Conservation (phyloP, 2,797 vertebrate genomes). For the Pyrrhura leucotis region DNA sequence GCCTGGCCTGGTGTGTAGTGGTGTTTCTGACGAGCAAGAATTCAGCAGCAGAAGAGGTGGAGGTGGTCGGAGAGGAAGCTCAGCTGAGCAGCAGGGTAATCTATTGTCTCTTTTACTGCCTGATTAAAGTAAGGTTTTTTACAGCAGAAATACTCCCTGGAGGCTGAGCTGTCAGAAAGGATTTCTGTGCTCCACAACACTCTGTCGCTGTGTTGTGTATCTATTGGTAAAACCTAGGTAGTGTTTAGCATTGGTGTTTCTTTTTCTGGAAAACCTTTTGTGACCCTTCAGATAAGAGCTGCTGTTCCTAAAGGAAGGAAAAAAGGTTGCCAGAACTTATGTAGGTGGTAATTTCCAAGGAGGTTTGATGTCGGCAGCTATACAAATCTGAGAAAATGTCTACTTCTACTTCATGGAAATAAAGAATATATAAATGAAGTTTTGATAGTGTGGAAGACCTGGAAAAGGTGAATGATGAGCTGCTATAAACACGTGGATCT, state of each 20-base stretch:
- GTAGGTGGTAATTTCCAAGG: not conserved
- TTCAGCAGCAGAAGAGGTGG: not conserved
- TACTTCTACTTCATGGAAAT: not conserved
- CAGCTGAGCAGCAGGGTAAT: not conserved
- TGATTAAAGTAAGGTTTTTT: not conserved
- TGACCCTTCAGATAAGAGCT: not conserved
- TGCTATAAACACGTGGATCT: too few species aligned
- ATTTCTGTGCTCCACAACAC: not conserved
- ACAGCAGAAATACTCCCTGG: not conserved
- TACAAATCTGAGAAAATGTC: not conserved
- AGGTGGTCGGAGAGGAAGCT: not conserved
- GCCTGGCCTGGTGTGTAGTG: fast-evolving
- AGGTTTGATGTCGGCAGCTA: not conserved
- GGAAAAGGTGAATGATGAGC: not conserved
- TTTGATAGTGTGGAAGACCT: not conserved
- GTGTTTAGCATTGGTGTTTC: fast-evolving
- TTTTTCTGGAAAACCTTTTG: not conserved
- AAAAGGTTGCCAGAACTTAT: not conserved
- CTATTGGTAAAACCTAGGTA: fast-evolving
- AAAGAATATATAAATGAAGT: not conserved
- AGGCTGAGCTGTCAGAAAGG: not conserved
- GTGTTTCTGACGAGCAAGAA: fast-evolving
- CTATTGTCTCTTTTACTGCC: not conserved
- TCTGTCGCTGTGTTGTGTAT: fast-evolving
- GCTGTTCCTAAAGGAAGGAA: not conserved